Conservation (phyloP, 2,888 invertebrate species). For the Zeuzera pyrina region DNA sequence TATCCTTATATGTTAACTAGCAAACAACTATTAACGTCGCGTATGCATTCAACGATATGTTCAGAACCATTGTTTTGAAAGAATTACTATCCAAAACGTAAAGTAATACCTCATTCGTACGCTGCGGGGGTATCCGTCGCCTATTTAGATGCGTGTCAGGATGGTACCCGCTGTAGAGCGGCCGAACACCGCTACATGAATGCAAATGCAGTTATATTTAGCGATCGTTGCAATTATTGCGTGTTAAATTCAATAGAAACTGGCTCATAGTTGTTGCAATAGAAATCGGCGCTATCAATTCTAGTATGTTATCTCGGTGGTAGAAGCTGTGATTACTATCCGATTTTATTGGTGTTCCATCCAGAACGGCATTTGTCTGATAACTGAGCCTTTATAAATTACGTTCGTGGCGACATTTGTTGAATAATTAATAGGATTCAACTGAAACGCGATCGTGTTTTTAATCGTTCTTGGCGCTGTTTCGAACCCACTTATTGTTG, state of each 20-base stretch:
- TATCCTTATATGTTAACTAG: constrained; percentile 7
- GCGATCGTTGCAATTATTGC: constrained; percentile 45
- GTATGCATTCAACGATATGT: constrained; percentile 26
- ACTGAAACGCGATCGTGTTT: too few relatives aligned
- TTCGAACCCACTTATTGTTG: too few relatives aligned
- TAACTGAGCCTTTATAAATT: constrained; percentile 22
- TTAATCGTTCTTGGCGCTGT: too few relatives aligned
- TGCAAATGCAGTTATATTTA: constrained; percentile 15
- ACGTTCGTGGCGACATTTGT: constrained; percentile 17
- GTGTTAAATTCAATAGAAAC: constrained; percentile 45
- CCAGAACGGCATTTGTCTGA: constrained; percentile 14
- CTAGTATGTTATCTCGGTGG: constrained; percentile 22
- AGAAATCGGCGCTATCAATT: background rate
- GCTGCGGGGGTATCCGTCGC: constrained; percentile 37
- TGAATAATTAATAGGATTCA: constrained; percentile 26
- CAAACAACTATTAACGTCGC: constrained; percentile 9
- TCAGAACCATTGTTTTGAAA: constrained; percentile 32
- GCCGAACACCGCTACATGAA: constrained; percentile 19
- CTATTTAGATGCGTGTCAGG: constrained; percentile 58
- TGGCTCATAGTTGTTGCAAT: constrained; percentile 34
- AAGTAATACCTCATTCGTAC: constrained; percentile 57
- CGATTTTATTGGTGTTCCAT: constrained; percentile 4
- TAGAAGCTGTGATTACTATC: constrained; percentile 13
- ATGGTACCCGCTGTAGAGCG: constrained; percentile 31
- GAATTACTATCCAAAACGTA: constrained; percentile 35